These are phyloP conservation scores for Phocides pigmalion DNA, from an alignment of 1,140 invertebrate species.

Conservation along the genomic window DNA sequence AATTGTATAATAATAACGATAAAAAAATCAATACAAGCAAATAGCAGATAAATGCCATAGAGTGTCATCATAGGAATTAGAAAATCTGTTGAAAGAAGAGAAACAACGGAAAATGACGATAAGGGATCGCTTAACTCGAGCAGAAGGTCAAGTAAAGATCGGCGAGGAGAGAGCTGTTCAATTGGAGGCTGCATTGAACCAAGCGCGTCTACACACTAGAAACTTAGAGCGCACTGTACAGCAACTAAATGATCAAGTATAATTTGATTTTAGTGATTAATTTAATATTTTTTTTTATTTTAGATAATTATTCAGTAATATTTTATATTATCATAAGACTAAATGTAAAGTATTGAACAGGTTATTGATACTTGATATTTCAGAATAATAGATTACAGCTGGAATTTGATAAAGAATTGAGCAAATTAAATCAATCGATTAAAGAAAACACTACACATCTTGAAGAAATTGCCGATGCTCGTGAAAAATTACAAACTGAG, in stretches of 20 bases:
- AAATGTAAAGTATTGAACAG: too few species aligned
- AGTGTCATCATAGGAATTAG: constrained; percentile 66
- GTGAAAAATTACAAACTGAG: constrained; percentile 67
- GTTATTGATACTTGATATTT: too few species aligned
- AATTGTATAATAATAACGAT: neutral
- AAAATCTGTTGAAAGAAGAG: constrained; percentile 65
- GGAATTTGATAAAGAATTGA: constrained; percentile 64
- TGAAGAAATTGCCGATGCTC: constrained; percentile 64
- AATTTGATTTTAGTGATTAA: too few species aligned
- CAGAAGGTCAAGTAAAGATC: constrained; percentile 62
- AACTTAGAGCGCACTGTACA: constrained; percentile 56
- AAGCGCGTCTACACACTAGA: constrained; percentile 47
- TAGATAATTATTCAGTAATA: too few species aligned
- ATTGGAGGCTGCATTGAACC: constrained; percentile 58
- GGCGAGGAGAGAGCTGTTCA: constrained; percentile 47
- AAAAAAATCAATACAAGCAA: constrained; percentile 2
- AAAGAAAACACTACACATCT: constrained; percentile 61
- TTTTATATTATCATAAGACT: too few species aligned
- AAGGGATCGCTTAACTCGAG: constrained; percentile 46
- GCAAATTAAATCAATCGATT: constrained; percentile 62
- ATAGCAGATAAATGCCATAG: too few species aligned
- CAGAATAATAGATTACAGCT: constrained; percentile 62
- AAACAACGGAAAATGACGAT: constrained; percentile 48
- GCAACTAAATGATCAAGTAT: constrained; percentile 61
- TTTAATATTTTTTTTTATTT: too few species aligned